Percentiles rank a stretch among this genome's conserved stretches.
These are phyloP conservation scores for Trichonephila clavipes DNA, from an alignment of 1,140 invertebrate species.

Conservation along the genomic window DNA sequence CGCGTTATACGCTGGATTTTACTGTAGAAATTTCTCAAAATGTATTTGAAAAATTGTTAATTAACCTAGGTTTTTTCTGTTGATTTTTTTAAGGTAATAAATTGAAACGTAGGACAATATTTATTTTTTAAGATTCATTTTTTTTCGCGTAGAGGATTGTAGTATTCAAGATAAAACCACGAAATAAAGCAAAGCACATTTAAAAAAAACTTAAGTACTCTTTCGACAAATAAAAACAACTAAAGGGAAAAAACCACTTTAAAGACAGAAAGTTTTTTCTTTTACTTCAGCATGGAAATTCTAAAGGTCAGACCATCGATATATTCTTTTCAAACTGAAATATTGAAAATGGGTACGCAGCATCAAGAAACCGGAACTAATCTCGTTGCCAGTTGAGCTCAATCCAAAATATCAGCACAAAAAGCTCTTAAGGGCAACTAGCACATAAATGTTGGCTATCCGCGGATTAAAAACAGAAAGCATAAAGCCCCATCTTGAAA, in stretches of 20 bases:
- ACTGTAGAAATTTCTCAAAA: too few relatives aligned
- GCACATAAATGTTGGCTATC: not conserved
- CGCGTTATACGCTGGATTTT: too few relatives aligned
- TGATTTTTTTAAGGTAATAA: too few relatives aligned
- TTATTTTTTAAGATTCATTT: too few relatives aligned
- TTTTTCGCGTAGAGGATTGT: too few relatives aligned
- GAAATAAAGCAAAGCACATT: not conserved
- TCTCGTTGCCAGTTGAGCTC: conserved; percentile 9
- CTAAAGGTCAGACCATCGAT: conserved; percentile 21
- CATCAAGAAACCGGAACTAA: conserved; percentile 19
- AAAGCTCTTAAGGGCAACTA: not conserved
- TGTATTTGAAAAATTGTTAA: too few relatives aligned
- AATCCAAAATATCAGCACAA: conserved; percentile 13
- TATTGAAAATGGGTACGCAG: not conserved
- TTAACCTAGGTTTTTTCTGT: too few relatives aligned
- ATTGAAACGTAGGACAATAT: too few relatives aligned
- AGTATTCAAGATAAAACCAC: too few relatives aligned
- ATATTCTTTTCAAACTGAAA: not conserved
- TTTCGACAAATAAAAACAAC: too few relatives aligned
- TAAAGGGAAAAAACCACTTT: too few relatives aligned
- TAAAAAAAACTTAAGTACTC: not conserved
- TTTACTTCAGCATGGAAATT: not conserved
- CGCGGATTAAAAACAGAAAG: conserved; percentile 4
- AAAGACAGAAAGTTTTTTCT: not conserved
- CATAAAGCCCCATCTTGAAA: not conserved